These are phyloP conservation scores for Petrolisthes manimaculis DNA, from an alignment of 2,888 invertebrate genomes.

Conservation along the genomic window DNA sequence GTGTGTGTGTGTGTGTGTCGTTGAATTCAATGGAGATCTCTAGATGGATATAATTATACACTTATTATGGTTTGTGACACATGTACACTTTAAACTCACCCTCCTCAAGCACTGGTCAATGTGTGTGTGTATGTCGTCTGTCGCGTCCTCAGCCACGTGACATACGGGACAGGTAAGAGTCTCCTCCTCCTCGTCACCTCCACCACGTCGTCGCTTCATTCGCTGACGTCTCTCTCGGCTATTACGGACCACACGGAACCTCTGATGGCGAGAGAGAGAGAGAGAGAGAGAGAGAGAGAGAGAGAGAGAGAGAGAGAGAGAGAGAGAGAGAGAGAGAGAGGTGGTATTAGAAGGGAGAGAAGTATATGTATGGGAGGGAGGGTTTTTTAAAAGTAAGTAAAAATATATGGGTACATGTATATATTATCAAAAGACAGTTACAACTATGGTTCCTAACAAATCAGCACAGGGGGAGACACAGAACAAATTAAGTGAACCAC, in stretches of 20 bases:
- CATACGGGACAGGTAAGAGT: constrained; percentile 81
- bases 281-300: background rate
- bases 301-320: background rate
- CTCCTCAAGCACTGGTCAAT: constrained; percentile 79
- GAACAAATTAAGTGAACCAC: too few species aligned
- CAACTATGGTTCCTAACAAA: too few species aligned
- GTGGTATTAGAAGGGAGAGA: background rate
- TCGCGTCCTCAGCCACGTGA: constrained; percentile 72
- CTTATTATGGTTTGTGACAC: too few species aligned
- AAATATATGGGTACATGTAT: too few species aligned
- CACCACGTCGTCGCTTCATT: constrained; percentile 78
- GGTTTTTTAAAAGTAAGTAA: too few species aligned
- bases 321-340: background rate
- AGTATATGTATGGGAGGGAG: background rate
- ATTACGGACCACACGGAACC: constrained; percentile 79
- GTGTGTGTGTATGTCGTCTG: constrained; percentile 81
- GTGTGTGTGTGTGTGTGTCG: too few species aligned
- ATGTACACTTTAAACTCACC: constrained; percentile 69
- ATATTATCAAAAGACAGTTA: too few species aligned
- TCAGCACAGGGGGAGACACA: too few species aligned
- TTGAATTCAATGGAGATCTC: too few species aligned
- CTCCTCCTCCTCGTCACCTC: background rate
- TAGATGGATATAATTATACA: too few species aligned
- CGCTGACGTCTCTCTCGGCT: constrained; percentile 80
- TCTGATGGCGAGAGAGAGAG: constrained; percentile 70